Evolutionary conservation across 2,113 vertebrate genomes (phyloP).

Genomic region (Elephas maximus): DNA sequence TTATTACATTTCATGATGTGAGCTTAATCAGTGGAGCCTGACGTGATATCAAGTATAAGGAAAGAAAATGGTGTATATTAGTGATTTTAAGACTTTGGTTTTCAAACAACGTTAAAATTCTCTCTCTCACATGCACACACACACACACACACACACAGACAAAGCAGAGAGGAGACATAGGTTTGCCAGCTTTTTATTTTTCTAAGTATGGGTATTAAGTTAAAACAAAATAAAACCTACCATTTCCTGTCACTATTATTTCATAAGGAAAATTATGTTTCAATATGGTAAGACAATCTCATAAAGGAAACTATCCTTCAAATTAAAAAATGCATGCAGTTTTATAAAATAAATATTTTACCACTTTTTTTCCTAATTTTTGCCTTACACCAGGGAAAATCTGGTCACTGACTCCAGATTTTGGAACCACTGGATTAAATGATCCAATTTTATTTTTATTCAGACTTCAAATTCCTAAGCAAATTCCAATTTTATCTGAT

Average conservation of each 20-base stretch:
- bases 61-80: neutral
- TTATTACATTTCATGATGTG: neutral
- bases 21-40: neutral
- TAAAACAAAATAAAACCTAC: neutral
- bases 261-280: constrained; percentile 35
- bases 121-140: neutral
- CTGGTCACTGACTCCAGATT: neutral
- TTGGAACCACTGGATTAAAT: neutral
- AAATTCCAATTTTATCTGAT: constrained; percentile 10
- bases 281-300: neutral
- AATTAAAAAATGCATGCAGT: neutral
- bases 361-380: constrained; percentile 26
- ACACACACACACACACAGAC: neutral
- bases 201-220: neutral
- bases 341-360: constrained; percentile 45
- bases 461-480: constrained; percentile 38
- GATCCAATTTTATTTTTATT: constrained; percentile 5
- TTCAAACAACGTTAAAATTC: neutral
- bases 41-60: constrained; percentile 10
- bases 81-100: constrained; percentile 21
- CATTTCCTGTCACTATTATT: constrained; percentile 17
- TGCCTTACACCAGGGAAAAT: constrained; percentile 35
- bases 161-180: neutral
- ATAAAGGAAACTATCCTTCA: neutral
- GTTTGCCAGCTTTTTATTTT: constrained; percentile 24